Evolutionary conservation across 2,113 vertebrate genomes (phyloP), one percentile per base, ranked within the genome.

Genomic region (Percopsis transmontana): DNA sequence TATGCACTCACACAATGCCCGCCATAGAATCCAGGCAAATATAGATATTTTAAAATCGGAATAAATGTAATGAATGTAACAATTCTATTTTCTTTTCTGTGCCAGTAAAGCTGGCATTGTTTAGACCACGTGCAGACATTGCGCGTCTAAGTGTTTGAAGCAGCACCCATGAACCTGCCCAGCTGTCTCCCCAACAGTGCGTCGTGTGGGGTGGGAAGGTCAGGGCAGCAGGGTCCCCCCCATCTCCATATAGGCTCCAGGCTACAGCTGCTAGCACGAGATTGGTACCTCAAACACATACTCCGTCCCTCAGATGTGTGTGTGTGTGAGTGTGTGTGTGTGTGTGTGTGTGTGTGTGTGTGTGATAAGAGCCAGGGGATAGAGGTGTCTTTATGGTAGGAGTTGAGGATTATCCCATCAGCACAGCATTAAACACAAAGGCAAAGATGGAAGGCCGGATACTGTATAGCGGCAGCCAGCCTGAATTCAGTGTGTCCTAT

Each of bases 191-290:
- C 27, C 27, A 33, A 5, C n/a, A 13, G 33, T 58, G 56, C 40
- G 74, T 84, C 27, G 82, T 86, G 85, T 83, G 67, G 80, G 89
- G 81, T 80, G 81, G 82, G 27, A 13, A 23, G 86, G 89, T 90
- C 86, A 88, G 76, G 88, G 89, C 85, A 85, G 88, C 77, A 66
- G 80, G 83, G 87, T 85, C 72, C 74, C 81, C 82, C 79, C 81
- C 74, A 90, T 90, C 85, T 89, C 84, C 86, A 88, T 88, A 89
- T 81, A 87, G 88, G 89, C 89, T 90, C 86, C 84, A 88, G 89
- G 89, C 86, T 90, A 90, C 86, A 88, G 84, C 89, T 90, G 89
- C 82, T 89, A 85, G 81, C 84, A 67, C 68, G 89, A 90, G 89
- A 90, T 90, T 90, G 89, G 71, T 67, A 85, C 86, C 86, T 90